phyloP scores from a whole-genome alignment of 2,113 vertebrate genomes.

The Phasianus colchicus region DNA sequence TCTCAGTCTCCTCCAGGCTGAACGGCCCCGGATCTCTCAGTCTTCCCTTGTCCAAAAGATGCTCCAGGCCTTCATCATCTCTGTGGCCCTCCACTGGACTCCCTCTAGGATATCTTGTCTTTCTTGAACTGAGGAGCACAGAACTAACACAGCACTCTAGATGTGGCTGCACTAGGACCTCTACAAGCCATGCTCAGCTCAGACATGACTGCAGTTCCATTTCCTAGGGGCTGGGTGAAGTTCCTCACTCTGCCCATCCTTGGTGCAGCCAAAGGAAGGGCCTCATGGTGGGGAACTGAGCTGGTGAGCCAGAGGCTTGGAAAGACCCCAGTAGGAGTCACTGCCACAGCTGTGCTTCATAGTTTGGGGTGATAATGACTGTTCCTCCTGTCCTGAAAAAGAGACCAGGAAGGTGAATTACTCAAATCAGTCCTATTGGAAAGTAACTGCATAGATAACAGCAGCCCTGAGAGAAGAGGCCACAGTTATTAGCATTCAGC shows the following conservation, averaged over 20 bases:
- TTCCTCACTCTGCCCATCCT: background rate
- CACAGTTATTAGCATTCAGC: background rate
- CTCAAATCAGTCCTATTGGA: background rate
- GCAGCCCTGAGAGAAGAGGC: background rate
- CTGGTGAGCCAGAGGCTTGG: background rate
- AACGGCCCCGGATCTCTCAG: too few species aligned
- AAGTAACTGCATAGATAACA: background rate
- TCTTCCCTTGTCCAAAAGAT: too few species aligned
- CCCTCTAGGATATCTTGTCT: too few species aligned
- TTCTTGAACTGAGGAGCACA: too few species aligned
- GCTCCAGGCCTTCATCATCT: too few species aligned
- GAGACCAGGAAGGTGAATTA: constrained; percentile 38
- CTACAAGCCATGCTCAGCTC: background rate
- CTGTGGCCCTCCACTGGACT: too few species aligned
- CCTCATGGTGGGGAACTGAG: background rate
- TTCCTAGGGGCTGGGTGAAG: background rate
- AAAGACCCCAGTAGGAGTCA: background rate
- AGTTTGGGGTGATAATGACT: background rate
- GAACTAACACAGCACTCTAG: too few species aligned
- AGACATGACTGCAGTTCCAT: background rate
- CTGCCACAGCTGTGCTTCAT: background rate
- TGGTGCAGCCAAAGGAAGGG: background rate
- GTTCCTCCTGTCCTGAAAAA: background rate
- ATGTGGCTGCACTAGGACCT: background rate
- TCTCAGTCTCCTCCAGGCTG: too few species aligned